These are phyloP conservation scores for Propithecus deckenii DNA, from an alignment of 2,797 vertebrate genomes.

Conservation along the genomic window DNA sequence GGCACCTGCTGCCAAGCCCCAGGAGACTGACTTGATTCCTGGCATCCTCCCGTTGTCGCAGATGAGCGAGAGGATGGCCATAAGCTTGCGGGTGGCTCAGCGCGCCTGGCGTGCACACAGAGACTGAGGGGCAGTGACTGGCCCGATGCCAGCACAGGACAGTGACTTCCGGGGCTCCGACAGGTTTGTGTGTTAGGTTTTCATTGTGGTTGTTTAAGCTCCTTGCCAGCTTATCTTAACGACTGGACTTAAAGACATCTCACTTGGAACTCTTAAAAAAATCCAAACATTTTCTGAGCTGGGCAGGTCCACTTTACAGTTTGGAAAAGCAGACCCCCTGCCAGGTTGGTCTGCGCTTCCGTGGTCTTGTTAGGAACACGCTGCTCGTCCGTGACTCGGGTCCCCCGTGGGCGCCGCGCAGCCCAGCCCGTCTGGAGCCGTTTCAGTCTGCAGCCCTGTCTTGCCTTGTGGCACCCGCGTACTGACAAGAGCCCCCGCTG, in stretches of 20 bases:
- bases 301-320: neutral
- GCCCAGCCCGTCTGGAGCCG: neutral
- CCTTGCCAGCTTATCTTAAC: neutral
- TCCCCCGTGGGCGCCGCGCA: neutral
- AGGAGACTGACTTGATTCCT: neutral
- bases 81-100: neutral
- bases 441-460: neutral
- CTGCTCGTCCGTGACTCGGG: neutral
- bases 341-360: neutral
- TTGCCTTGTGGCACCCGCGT: too few species aligned
- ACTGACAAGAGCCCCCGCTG: too few species aligned
- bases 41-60: neutral
- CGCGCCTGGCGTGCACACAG: neutral
- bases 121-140: neutral
- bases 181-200: neutral
- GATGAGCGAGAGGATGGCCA: neutral
- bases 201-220: neutral
- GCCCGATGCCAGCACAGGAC: too few species aligned
- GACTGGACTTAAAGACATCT: neutral
- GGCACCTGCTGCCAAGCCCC: neutral
- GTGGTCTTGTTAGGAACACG: neutral
- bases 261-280: neutral
- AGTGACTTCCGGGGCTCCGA: accelerated
- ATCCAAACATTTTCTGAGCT: neutral
- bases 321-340: neutral